These are phyloP conservation scores for Atrina japonica DNA, from an alignment of 2,888 invertebrate genomes.

Conservation along the genomic window DNA sequence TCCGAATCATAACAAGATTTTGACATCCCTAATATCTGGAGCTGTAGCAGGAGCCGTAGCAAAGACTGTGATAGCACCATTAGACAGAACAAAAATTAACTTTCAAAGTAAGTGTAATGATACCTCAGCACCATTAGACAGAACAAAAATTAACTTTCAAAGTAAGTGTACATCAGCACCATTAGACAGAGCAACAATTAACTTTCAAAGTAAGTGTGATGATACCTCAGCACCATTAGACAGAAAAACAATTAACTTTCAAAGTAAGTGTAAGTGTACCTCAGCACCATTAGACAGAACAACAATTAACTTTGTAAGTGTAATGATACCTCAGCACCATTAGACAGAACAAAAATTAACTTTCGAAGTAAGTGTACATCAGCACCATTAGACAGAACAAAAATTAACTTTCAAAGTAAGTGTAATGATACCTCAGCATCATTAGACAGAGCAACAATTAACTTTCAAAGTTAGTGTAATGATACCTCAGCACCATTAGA, in stretches of 20 bases:
- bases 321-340: conserved; percentile 87
- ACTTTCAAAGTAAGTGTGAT: conserved; percentile 93
- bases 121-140: conserved; percentile 93
- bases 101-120: conserved; percentile 86
- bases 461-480: conserved; percentile 89
- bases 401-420: conserved; percentile 95
- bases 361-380: conserved; percentile 96
- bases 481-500: too few relatives aligned
- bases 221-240: conserved; percentile 92
- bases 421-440: conserved; percentile 87
- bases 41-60: conserved; percentile 96
- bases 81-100: conserved; percentile 98
- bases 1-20: conserved; percentile 77
- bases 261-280: conserved; percentile 82
- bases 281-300: conserved; percentile 98
- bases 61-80: conserved; percentile 97
- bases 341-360: conserved; percentile 98
- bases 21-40: conserved; percentile 92
- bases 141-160: conserved; percentile 99
- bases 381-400: conserved; percentile 97
- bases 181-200: conserved; percentile 98
- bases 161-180: conserved; percentile 87
- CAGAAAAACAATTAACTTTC: conserved; percentile 98
- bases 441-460: conserved; percentile 98
- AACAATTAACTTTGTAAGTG: conserved; percentile 93